Conservation (phyloP, 2,888 invertebrate genomes). For the Theodoxus fluviatilis region DNA sequence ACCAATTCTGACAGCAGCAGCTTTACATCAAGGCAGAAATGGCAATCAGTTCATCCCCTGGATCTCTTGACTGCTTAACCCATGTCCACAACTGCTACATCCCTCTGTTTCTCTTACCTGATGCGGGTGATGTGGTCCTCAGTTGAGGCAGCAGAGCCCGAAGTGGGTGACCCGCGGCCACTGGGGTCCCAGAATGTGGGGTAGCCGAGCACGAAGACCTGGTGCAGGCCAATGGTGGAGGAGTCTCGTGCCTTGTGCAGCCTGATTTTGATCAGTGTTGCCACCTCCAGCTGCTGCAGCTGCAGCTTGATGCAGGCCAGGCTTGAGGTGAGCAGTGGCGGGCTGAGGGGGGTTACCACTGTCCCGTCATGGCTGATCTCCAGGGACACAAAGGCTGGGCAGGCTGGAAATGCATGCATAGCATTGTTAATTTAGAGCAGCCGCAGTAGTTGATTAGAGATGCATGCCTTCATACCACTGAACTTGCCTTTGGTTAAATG, state of each 20-base stretch:
- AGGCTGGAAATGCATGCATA: conserved; percentile 70
- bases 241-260: conserved; percentile 87
- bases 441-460: background rate
- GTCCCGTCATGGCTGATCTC: conserved; percentile 84
- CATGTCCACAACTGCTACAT: too few relatives aligned
- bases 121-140: conserved; percentile 62
- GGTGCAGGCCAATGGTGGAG: conserved; percentile 87
- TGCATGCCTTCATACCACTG: too few relatives aligned
- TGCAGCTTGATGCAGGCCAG: conserved; percentile 82
- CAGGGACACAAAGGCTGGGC: conserved; percentile 82
- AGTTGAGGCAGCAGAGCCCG: conserved; percentile 41
- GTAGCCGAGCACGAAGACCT: conserved; percentile 83
- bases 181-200: conserved; percentile 78
- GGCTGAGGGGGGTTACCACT: conserved; percentile 81
- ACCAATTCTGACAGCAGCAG: too few relatives aligned
- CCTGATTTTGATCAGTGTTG: conserved; percentile 80
- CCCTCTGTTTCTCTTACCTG: conserved; percentile 58
- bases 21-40: too few relatives aligned
- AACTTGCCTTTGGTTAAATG: too few relatives aligned
- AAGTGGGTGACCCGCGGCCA: too few relatives aligned
- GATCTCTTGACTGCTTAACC: too few relatives aligned
- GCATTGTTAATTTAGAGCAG: background rate
- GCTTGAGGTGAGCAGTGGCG: conserved; percentile 86
- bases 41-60: too few relatives aligned
- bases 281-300: conserved; percentile 83